Percentiles rank a stretch among this genome's conserved stretches.
Evolutionary conservation across 2,113 vertebrate species (phyloP).

Genomic region (Caloenas nicobarica): DNA sequence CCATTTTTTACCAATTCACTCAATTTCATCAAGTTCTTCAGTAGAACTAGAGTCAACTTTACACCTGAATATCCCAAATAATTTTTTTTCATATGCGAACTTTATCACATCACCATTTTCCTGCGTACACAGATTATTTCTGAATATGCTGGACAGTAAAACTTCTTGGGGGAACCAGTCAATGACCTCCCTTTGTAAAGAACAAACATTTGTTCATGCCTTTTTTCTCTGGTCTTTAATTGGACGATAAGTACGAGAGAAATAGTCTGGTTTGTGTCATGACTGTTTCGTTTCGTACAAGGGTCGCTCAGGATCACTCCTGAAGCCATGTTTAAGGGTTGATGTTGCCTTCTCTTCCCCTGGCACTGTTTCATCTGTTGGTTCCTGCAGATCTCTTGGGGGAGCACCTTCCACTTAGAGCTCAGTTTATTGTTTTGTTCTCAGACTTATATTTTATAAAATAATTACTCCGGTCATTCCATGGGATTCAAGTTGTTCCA

Average conservation of each 20-base stretch:
- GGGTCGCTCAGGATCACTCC: neutral
- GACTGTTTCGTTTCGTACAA: neutral
- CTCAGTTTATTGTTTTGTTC: neutral
- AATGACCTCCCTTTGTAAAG: neutral
- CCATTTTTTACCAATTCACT: neutral
- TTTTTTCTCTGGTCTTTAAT: neutral
- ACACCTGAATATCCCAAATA: neutral
- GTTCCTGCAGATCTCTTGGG: neutral
- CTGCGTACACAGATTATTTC: neutral
- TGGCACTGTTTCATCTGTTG: neutral
- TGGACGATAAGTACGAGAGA: neutral
- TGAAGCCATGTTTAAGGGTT: neutral
- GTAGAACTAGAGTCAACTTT: too few relatives aligned
- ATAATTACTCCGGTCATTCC: neutral
- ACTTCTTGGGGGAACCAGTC: neutral
- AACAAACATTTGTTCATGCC: neutral
- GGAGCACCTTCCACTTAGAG: neutral
- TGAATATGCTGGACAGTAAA: neutral
- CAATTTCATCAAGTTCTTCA: neutral
- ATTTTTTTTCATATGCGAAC: neutral
- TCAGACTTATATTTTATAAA: neutral
- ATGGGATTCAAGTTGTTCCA: neutral
- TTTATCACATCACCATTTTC: neutral
- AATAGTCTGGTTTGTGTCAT: neutral
- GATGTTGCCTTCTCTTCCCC: neutral